These are phyloP conservation scores for Platypus cylindrus DNA, from an alignment of 2,888 invertebrate genomes.

Conservation along the genomic window DNA sequence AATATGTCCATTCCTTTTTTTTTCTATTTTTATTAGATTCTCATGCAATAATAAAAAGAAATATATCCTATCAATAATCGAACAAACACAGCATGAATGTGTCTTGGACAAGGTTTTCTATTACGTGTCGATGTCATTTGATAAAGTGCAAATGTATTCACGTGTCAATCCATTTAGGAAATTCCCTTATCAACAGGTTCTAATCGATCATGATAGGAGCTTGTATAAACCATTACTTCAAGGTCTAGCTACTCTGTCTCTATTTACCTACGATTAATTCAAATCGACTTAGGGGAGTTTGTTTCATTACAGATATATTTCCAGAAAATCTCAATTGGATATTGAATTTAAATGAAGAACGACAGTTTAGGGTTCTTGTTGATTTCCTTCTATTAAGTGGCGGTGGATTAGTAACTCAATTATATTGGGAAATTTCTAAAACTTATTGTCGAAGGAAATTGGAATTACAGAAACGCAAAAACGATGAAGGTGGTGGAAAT, in stretches of 20 bases:
- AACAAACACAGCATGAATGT: conserved; percentile 3
- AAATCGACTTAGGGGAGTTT: neutral
- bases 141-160: conserved; percentile 10
- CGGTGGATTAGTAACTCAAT: conserved; percentile 14
- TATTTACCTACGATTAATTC: neutral
- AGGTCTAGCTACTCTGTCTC: conserved; percentile 1
- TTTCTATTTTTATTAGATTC: conserved; percentile 4
- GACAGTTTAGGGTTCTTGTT: conserved; percentile 16
- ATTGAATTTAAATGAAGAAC: conserved; percentile 11
- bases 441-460: no score
- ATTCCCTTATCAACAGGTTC: conserved; percentile 15
- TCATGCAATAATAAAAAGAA: conserved; percentile 11
- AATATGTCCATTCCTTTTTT: neutral
- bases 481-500: no score
- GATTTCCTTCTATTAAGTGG: conserved; percentile 14
- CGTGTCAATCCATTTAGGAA: conserved; percentile 12
- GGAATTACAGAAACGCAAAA: no score
- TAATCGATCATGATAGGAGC: conserved; percentile 21
- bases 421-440: no score
- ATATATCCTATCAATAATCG: conserved; percentile 4
- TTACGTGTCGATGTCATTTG: conserved; percentile 4
- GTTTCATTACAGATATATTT: conserved; percentile 13
- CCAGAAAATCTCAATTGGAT: conserved; percentile 20
- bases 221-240: conserved; percentile 15
- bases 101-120: conserved; percentile 6